Evolutionary conservation across 2,113 vertebrate species (phyloP).

Genomic region (Hyperopisus bebe): DNA sequence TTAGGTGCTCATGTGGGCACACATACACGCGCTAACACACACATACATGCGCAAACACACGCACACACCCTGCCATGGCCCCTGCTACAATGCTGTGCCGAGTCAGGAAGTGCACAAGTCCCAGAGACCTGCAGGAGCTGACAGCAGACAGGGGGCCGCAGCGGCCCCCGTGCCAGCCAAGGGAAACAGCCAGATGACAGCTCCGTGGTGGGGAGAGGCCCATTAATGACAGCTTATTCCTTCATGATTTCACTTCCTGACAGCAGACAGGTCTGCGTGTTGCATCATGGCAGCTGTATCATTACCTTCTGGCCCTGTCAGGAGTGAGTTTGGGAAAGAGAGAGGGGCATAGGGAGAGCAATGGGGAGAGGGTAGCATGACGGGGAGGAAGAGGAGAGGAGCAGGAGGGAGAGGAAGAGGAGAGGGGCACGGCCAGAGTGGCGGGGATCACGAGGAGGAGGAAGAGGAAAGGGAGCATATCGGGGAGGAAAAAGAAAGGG

Average conservation of each 20-base stretch:
- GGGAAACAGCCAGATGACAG: conserved; percentile 79
- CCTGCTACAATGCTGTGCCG: conserved; percentile 25
- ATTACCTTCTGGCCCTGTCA: conserved; percentile 95
- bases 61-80: not conserved
- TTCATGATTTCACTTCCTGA: conserved; percentile 92
- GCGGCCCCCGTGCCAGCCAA: conserved; percentile 52
- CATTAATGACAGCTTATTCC: conserved; percentile 94
- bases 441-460: not conserved
- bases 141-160: conserved; percentile 63
- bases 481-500: not conserved
- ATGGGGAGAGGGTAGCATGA: not conserved
- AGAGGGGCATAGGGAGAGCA: not conserved
- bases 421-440: too few relatives aligned
- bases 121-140: conserved; percentile 50
- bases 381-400: not conserved
- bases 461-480: not conserved
- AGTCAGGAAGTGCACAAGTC: conserved; percentile 58
- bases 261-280: conserved; percentile 89
- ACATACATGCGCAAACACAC: not conserved
- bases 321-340: conserved; percentile 59
- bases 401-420: not conserved
- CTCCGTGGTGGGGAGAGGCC: conserved; percentile 78
- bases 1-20: not conserved
- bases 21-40: not conserved
- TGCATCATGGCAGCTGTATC: conserved; percentile 91